Evolutionary conservation across 2,113 vertebrate genomes (phyloP).

Genomic region (Enhydra lutris): DNA sequence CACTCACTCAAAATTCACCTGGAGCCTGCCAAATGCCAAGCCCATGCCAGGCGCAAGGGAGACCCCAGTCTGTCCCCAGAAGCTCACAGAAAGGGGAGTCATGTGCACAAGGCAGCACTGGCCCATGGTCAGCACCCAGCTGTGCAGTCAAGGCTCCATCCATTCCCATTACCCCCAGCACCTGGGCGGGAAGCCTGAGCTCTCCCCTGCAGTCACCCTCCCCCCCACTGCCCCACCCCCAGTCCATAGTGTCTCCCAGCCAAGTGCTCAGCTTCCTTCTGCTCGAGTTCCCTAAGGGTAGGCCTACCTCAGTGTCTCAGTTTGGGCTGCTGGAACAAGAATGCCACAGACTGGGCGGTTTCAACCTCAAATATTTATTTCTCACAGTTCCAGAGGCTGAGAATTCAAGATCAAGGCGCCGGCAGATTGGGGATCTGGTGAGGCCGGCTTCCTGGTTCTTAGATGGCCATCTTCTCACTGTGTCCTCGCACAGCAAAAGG

Average conservation of each 20-base stretch:
- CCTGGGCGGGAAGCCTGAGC: neutral
- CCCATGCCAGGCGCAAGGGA: neutral
- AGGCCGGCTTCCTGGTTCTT: neutral
- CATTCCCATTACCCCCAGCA: neutral
- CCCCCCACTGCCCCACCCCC: neutral
- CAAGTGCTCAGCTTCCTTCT: neutral
- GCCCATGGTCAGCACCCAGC: neutral
- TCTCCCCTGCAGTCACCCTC: accelerated
- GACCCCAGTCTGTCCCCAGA: neutral
- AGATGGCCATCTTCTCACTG: neutral
- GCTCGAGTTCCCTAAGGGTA: neutral
- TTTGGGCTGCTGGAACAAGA: neutral
- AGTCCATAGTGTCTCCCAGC: neutral
- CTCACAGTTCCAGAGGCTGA: neutral
- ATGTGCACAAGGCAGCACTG: neutral
- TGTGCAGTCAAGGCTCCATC: neutral
- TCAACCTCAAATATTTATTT: neutral
- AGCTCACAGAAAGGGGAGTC: neutral
- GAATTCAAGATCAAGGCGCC: neutral
- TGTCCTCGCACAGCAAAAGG: neutral
- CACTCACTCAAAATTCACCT: neutral
- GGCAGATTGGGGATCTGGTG: neutral
- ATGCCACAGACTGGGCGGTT: neutral
- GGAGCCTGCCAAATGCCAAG: neutral
- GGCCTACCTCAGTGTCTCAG: neutral